These are phyloP conservation scores for Hemitrygon akajei DNA, from an alignment of 2,797 vertebrate genomes.

Conservation along the genomic window DNA sequence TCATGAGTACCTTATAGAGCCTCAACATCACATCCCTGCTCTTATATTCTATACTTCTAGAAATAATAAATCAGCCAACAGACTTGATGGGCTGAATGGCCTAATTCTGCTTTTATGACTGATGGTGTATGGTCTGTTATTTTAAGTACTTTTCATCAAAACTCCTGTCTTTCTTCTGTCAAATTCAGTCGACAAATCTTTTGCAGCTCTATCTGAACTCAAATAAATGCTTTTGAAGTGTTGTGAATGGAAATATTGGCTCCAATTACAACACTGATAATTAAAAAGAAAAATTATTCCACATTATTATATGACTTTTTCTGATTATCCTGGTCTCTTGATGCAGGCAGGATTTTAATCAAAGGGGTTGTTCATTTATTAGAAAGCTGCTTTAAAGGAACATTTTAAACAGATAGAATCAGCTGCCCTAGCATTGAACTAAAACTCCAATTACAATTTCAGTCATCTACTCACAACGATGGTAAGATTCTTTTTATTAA, in stretches of 20 bases:
- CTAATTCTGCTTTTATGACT: too few species aligned
- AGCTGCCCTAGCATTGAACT: background rate
- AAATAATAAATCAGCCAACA: too few species aligned
- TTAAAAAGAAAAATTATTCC: background rate
- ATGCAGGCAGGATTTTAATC: slow-evolving; percentile 9
- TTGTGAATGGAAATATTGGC: background rate
- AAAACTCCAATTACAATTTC: slow-evolving; percentile 10
- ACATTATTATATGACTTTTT: background rate
- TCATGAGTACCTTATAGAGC: too few species aligned
- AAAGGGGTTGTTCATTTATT: background rate
- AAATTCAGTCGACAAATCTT: background rate
- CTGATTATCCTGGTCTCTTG: background rate
- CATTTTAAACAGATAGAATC: background rate
- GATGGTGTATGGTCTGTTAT: too few species aligned
- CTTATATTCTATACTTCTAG: too few species aligned
- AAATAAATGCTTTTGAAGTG: background rate
- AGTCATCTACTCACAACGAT: background rate
- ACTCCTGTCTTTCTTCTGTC: background rate
- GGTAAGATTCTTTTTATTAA: background rate
- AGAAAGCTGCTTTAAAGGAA: background rate
- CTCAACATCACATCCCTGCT: too few species aligned
- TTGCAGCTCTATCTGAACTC: background rate
- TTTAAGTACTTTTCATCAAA: background rate
- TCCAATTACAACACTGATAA: slow-evolving; percentile 2
- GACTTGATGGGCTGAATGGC: too few species aligned